Percentiles rank a stretch among this genome's conserved stretches.
Evolutionary conservation across 2,797 vertebrate genomes (phyloP).

Genomic region (Anableps anableps): DNA sequence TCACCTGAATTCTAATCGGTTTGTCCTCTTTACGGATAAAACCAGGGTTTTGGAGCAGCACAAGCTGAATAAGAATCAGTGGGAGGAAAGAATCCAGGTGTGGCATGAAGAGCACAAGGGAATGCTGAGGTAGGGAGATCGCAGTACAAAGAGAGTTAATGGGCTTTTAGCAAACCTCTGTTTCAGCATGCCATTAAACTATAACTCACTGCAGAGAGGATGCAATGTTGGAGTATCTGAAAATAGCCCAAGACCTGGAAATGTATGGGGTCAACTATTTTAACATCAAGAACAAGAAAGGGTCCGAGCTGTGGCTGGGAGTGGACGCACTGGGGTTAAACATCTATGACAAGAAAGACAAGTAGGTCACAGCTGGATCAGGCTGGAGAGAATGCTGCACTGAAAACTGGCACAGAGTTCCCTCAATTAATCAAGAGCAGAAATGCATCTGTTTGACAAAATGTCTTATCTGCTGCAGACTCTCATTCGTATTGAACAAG

Average conservation of each 20-base stretch:
- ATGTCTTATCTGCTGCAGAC: not conserved
- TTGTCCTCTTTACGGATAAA: constrained; percentile 48
- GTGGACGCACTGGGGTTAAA: constrained; percentile 96
- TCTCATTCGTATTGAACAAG: not conserved
- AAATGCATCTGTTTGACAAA: not conserved
- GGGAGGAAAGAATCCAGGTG: constrained; percentile 96
- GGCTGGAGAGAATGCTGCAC: not conserved
- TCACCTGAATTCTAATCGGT: constrained; percentile 48
- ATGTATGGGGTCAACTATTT: constrained; percentile 99
- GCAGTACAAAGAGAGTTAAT: not conserved
- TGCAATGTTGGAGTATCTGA: constrained; percentile 96
- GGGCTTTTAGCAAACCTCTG: constrained; percentile 1
- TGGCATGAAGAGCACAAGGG: constrained; percentile 96
- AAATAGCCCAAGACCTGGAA: constrained; percentile 97
- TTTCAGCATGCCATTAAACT: constrained; percentile 18
- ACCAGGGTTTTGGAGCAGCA: constrained; percentile 96
- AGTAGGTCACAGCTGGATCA: constrained; percentile 71
- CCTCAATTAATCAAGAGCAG: not conserved
- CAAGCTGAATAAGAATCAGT: constrained; percentile 95
- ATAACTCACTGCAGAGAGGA: constrained; percentile 85
- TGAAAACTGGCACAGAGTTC: not conserved
- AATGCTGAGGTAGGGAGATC: constrained; percentile 88
- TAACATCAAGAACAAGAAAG: constrained; percentile 98
- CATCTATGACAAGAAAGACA: constrained; percentile 96
- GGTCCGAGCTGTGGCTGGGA: constrained; percentile 94